These are phyloP conservation scores for Limosa lapponica DNA, from an alignment of 2,797 vertebrate species.

Conservation along the genomic window DNA sequence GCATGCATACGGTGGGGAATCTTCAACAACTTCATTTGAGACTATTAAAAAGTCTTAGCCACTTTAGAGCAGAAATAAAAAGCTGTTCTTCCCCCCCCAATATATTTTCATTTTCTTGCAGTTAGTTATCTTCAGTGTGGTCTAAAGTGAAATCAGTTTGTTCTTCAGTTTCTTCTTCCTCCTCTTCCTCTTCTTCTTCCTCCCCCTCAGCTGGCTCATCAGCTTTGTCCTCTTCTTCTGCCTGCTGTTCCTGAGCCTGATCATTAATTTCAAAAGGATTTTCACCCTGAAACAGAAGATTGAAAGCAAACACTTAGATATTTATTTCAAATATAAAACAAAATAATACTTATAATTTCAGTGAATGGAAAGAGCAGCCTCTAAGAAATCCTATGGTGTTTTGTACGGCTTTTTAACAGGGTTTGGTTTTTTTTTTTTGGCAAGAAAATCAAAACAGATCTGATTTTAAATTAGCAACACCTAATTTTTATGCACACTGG, in stretches of 20 bases:
- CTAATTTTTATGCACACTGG: neutral
- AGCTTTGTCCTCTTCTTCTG: constrained; percentile 75
- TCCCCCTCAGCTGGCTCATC: constrained; percentile 74
- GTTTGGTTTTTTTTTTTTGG: neutral
- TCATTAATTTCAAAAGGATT: constrained; percentile 84
- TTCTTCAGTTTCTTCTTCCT: constrained; percentile 69
- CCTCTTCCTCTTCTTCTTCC: constrained; percentile 53
- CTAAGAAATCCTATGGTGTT: neutral
- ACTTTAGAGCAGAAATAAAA: constrained; percentile 66
- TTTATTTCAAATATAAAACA: neutral
- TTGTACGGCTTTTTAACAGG: neutral
- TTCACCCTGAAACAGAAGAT: constrained; percentile 79
- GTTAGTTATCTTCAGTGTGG: constrained; percentile 75
- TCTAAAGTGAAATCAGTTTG: constrained; percentile 72
- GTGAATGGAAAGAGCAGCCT: neutral
- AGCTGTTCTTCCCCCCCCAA: neutral
- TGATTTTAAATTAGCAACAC: neutral
- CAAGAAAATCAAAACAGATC: neutral
- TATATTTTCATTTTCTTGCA: neutral
- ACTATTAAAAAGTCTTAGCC: constrained; percentile 68
- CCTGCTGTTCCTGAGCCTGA: constrained; percentile 76
- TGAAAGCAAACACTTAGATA: neutral
- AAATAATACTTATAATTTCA: neutral
- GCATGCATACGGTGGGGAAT: constrained; percentile 74
- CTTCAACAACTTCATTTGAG: constrained; percentile 45